These are phyloP conservation scores for Thyatira batis DNA, from an alignment of 2,888 invertebrate genomes.

Conservation along the genomic window DNA sequence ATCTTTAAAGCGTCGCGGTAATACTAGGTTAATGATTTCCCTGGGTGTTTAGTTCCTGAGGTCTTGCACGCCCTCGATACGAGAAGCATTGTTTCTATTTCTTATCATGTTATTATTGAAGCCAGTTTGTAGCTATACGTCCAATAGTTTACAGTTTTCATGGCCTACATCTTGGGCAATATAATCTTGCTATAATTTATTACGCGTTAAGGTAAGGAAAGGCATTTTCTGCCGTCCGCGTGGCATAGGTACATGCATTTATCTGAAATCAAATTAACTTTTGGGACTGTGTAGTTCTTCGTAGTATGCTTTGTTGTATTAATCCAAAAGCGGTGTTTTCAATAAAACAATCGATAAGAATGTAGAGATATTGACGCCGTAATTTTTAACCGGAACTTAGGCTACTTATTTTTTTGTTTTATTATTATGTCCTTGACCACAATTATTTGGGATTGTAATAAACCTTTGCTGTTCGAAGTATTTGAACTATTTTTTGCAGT, in stretches of 20 bases:
- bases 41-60: constrained; percentile 47
- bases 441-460: too few species aligned
- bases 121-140: constrained; percentile 42
- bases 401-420: too few species aligned
- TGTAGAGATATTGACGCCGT: too few species aligned
- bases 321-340: too few species aligned
- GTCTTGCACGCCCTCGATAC: constrained; percentile 57
- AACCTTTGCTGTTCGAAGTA: too few species aligned
- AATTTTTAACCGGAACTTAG: too few species aligned
- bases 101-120: constrained; percentile 63
- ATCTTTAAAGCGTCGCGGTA: constrained; percentile 15
- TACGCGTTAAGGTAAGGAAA: background rate
- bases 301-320: too few species aligned
- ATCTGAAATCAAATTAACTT: too few species aligned
- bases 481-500: too few species aligned
- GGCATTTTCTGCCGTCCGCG: background rate
- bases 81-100: constrained; percentile 52
- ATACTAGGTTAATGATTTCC: constrained; percentile 67
- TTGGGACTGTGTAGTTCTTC: too few species aligned
- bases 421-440: too few species aligned
- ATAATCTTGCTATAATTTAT: constrained; percentile 35
- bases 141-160: constrained; percentile 60
- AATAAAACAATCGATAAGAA: too few species aligned
- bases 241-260: background rate
- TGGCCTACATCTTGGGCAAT: constrained; percentile 57